A percentile compares a stretch with the other conserved stretches of the same genome.
These are phyloP conservation scores for Morpho deidamia DNA, from an alignment of 2,888 invertebrate species.

Conservation along the genomic window DNA sequence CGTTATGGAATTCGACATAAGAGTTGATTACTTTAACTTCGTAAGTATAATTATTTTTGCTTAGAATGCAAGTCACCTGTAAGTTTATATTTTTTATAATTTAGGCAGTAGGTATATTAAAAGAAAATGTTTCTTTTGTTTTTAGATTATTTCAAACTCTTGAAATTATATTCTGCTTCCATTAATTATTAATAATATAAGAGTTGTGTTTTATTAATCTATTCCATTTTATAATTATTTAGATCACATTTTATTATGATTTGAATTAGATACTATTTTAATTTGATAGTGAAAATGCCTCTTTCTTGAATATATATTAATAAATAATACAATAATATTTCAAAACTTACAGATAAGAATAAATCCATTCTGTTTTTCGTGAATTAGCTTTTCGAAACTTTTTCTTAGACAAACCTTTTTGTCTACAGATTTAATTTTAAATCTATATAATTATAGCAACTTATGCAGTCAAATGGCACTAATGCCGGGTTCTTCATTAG, in stretches of 20 bases:
- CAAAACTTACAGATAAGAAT: background rate
- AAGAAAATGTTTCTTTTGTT: background rate
- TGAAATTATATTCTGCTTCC: background rate
- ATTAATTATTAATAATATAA: background rate
- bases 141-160: background rate
- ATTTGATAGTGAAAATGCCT: constrained; percentile 9
- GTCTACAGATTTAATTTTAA: too few relatives aligned
- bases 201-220: too few relatives aligned
- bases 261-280: too few relatives aligned
- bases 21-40: constrained; percentile 35
- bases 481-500: background rate
- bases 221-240: too few relatives aligned
- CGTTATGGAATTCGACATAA: constrained; percentile 51
- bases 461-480: background rate
- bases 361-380: too few relatives aligned
- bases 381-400: too few relatives aligned
- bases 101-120: background rate
- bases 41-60: constrained; percentile 36
- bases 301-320: background rate
- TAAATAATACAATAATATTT: background rate
- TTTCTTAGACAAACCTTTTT: too few relatives aligned
- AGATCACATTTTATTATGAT: too few relatives aligned
- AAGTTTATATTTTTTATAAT: background rate
- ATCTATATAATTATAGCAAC: background rate
- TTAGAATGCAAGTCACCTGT: too few relatives aligned